Conservation (phyloP, 2,888 invertebrate species). For the Chironomus tentans region DNA sequence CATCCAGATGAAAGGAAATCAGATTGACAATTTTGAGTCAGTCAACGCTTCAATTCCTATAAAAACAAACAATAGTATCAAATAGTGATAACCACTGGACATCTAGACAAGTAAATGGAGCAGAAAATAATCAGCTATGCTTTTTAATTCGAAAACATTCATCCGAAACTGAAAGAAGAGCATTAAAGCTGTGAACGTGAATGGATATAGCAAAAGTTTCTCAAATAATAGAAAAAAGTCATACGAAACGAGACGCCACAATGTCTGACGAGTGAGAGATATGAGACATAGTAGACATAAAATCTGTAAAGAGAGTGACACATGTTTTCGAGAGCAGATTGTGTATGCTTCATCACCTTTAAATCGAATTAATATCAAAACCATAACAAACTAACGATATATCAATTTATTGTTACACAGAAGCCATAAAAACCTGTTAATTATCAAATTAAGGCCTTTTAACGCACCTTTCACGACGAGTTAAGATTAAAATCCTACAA, state of each 20-base stretch:
- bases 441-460: constrained; percentile 18
- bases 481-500: not conserved
- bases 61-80: too few species aligned
- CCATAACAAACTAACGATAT: constrained; percentile 5
- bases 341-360: not conserved
- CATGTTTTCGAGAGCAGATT: not conserved
- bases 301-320: not conserved
- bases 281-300: not conserved
- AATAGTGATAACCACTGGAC: too few species aligned
- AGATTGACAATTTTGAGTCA: too few species aligned
- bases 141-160: too few species aligned
- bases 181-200: not conserved
- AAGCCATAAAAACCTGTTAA: constrained; percentile 16
- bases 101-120: too few species aligned
- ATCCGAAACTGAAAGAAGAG: too few species aligned
- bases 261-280: not conserved
- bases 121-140: too few species aligned
- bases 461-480: constrained; percentile 9
- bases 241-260: not conserved
- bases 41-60: too few species aligned
- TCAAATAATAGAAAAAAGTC: too few species aligned
- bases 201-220: not conserved
- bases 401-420: not conserved
- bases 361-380: not conserved
- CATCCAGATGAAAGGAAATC: too few species aligned